Conservation (phyloP, 2,113 vertebrate species). For the Plecturocebus donacophilus region DNA sequence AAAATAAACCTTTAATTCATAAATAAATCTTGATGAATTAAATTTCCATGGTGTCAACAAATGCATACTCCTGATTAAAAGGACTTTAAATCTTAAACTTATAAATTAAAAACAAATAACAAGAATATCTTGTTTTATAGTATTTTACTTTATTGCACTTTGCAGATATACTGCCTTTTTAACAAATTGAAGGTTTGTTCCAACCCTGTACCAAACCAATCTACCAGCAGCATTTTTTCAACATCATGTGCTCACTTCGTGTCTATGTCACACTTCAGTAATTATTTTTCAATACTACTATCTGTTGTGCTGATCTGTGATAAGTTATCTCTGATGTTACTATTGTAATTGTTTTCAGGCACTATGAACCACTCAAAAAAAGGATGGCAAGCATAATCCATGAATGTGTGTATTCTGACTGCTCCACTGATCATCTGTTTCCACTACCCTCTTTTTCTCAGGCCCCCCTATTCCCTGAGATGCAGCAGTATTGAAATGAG, state of each 20-base stretch:
- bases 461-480: neutral
- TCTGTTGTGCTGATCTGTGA: neutral
- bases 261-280: neutral
- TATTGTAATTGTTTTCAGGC: neutral
- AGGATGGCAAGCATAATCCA: neutral
- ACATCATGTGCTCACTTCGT: neutral
- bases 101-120: conserved; percentile 30
- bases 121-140: neutral
- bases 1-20: neutral
- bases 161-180: neutral
- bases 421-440: neutral
- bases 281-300: neutral
- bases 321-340: neutral
- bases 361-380: neutral
- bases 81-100: neutral
- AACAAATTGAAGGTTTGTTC: neutral
- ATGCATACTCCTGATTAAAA: neutral
- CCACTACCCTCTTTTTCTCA: neutral
- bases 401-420: neutral
- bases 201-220: neutral
- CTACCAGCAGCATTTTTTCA: neutral
- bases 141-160: neutral
- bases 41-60: neutral
- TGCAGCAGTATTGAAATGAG: neutral
- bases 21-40: neutral